Conservation (phyloP, 2,113 vertebrate species). For the Dipodomys spectabilis region DNA sequence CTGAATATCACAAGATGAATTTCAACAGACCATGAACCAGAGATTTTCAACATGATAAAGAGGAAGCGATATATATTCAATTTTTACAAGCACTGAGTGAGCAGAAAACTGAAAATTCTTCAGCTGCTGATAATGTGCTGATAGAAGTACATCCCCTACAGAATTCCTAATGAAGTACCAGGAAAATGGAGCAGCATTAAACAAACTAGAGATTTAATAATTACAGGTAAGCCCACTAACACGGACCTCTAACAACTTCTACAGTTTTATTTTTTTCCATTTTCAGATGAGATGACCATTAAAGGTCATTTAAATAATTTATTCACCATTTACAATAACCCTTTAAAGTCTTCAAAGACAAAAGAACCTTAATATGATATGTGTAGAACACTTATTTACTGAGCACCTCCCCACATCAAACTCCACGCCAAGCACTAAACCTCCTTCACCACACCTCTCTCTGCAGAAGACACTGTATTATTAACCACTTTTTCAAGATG, state of each 20-base stretch:
- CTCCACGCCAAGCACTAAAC: neutral
- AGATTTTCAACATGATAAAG: slow-evolving; percentile 78
- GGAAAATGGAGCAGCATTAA: slow-evolving; percentile 47
- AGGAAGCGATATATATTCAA: slow-evolving; percentile 73
- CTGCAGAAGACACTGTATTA: neutral
- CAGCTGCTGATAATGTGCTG: slow-evolving; percentile 71
- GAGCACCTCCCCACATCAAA: neutral
- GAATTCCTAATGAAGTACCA: slow-evolving; percentile 75
- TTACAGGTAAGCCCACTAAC: neutral
- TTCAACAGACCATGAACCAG: slow-evolving; percentile 80
- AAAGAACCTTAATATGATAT: slow-evolving; percentile 10
- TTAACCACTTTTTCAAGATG: neutral
- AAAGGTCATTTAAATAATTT: slow-evolving; percentile 48
- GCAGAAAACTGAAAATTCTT: slow-evolving; percentile 78
- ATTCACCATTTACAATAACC: slow-evolving; percentile 31
- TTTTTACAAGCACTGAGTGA: slow-evolving; percentile 80
- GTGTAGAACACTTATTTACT: neutral
- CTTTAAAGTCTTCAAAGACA: slow-evolving; percentile 26
- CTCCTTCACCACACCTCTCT: neutral
- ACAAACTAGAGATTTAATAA: slow-evolving; percentile 35
- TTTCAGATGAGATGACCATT: slow-evolving; percentile 56
- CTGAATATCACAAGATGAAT: slow-evolving; percentile 75
- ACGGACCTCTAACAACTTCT: neutral
- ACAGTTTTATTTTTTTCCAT: neutral
- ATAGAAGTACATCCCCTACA: slow-evolving; percentile 62